These are phyloP conservation scores for Leptodactylus fallax DNA, from an alignment of 2,797 vertebrate genomes.

Conservation along the genomic window DNA sequence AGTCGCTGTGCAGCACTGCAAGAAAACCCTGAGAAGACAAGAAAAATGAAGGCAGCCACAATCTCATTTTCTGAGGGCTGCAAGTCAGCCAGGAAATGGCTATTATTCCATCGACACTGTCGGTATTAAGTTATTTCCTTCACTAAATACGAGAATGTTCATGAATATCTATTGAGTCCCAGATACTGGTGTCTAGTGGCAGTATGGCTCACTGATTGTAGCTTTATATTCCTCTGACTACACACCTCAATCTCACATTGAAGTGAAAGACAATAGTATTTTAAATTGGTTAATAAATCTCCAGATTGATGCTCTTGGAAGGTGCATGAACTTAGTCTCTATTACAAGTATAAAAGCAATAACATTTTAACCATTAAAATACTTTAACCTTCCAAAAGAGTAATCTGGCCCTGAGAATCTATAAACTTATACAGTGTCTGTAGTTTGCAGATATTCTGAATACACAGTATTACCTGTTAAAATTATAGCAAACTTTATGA, in stretches of 20 bases:
- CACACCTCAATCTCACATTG: constrained; percentile 92
- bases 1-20: constrained; percentile 75
- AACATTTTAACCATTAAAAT: constrained; percentile 77
- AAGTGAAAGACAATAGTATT: constrained; percentile 99
- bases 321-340: constrained; percentile 86
- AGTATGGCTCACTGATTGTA: constrained; percentile 83
- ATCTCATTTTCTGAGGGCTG: constrained; percentile 99
- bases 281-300: constrained; percentile 99
- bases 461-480: neutral
- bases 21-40: constrained; percentile 91
- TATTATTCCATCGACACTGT: constrained; percentile 99
- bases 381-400: constrained; percentile 57
- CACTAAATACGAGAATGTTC: constrained; percentile 99
- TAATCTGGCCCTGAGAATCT: constrained; percentile 21
- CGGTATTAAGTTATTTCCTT: constrained; percentile 99
- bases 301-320: constrained; percentile 87
- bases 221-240: constrained; percentile 91
- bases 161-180: constrained; percentile 99
- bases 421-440: neutral
- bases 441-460: neutral
- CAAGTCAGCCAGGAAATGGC: constrained; percentile 98
- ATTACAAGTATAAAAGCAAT: constrained; percentile 84
- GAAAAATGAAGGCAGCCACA: constrained; percentile 95
- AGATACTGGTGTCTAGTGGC: constrained; percentile 88
- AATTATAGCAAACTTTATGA: neutral